Evolutionary conservation across 1,140 invertebrate species (phyloP), one percentile per base, ranked within the genome.

Genomic region (Drosophila saltans): DNA sequence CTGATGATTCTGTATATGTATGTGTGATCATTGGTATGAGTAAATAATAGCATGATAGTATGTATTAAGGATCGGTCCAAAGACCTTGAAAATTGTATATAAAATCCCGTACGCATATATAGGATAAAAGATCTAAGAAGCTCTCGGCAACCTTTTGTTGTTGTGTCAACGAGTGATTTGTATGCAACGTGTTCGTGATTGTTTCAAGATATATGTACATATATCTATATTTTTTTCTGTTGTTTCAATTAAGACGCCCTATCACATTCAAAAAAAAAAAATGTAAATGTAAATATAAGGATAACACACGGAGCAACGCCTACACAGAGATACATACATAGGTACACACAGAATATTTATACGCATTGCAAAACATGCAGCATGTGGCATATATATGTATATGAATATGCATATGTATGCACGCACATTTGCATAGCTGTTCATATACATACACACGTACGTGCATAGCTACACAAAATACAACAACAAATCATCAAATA

Each of bases 401-500:
- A 55, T 39, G 36, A 36, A 36, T 36, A 48, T 30, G 28, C 40
- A 58, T 55, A 57, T 59, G 55, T 36, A 74, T 60, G 6, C 33
- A 36, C 6, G 6, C 6, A 36, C 6, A 36, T 48, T 41, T 40
- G 48, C 58, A 66, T 33, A 59, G 24, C 16, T 36, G 16, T 59
- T 59, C 16, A 52, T 43, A 39, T 48, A 66, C 55, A 59, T 24
- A 48, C 40, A 74, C 52, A 62, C 72, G 52, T 59, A 74, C 66
- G 33, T 39, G 48, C 24, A 48, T 8, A 74, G 57, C 33, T 59
- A 59, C 57, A 59, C 28, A 39, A 40, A 59, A 59, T 3, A 11
- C 16, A 40, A 59, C 30, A 5, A 59, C 6, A 36, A 36, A 36
- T 36, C 33, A 36, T 36, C 39, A 33, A 63, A 16, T 43, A 24